Evolutionary conservation across 2,797 vertebrate species (phyloP), one percentile per base, ranked within the genome.

Genomic region (Falco rusticolus): DNA sequence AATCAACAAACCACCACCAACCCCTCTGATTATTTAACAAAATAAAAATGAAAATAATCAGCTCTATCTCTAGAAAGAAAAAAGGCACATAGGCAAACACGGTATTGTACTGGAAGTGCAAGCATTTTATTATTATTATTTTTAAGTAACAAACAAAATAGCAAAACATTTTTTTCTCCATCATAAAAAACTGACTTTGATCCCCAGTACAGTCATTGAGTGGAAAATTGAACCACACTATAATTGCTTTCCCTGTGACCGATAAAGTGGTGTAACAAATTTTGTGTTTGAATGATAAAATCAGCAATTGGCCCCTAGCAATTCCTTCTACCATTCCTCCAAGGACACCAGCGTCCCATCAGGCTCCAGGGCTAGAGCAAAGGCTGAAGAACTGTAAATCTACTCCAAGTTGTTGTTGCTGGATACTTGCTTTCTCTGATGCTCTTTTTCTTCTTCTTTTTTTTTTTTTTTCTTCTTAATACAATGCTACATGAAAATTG

Each of bases 231-330:
- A 99, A 98, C 98, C 97, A 98, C 98, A 98, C 98, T 98, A 98
- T 99, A 99, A 99, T 99, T 98, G 98, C 98, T 99, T 99, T 98
- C 98, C 98, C 98, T 99, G 98, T 98, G 98, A 98, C 98, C 98
- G 98, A 99, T 99, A 99, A 99, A 99, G 98, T 98, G 98, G 98
- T 99, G 98, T 99, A 99, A 98, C 98, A 99, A 99, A 98, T 98
- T 98, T 98, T 98, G 98, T 98, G 98, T 98, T 98, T 98, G 98
- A 98, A 98, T 99, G 99, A 99, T 99, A 98, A 98, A 98, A 99
- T 99, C 99, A 98, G 98, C 97, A 98, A 98, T 98, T 97, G 97
- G 98, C 97, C 98, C 98, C 97, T 96, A 97, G 98, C 98, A 96
- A 97, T 98, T 98, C 97, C 98, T 98, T 98, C 97, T 96, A 96